These are phyloP conservation scores for Dendrolimus houi DNA, from an alignment of 2,888 invertebrate genomes.

Conservation along the genomic window DNA sequence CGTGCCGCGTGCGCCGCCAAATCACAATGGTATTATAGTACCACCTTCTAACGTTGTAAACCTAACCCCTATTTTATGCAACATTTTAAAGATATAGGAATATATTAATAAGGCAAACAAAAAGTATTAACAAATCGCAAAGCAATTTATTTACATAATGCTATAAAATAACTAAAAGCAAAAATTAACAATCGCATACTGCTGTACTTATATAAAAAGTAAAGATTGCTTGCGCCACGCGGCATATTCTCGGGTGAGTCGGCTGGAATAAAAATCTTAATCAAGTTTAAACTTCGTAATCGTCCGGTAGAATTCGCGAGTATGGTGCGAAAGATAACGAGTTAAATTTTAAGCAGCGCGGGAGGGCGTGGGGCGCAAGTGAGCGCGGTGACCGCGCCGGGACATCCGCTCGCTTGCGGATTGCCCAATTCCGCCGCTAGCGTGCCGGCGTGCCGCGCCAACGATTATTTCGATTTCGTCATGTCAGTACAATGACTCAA, in stretches of 20 bases:
- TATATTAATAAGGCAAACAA: not conserved
- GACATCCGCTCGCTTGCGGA: constrained; percentile 51
- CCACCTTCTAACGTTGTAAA: too few species aligned
- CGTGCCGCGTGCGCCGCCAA: too few species aligned
- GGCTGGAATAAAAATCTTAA: constrained; percentile 42
- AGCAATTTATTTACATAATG: constrained; percentile 7
- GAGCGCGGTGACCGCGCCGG: constrained; percentile 24
- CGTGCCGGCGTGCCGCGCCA: constrained; percentile 33
- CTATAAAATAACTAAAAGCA: constrained; percentile 2
- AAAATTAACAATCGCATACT: constrained; percentile 14
- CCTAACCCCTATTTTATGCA: too few species aligned
- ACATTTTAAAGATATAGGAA: not conserved
- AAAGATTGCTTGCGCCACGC: too few species aligned
- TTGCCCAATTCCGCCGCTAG: constrained; percentile 58
- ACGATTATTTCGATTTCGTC: constrained; percentile 56
- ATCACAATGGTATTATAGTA: too few species aligned
- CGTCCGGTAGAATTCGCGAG: constrained; percentile 38
- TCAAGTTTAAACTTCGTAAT: constrained; percentile 32
- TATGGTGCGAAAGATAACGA: constrained; percentile 38
- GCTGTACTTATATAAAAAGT: constrained; percentile 1
- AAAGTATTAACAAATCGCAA: constrained; percentile 8
- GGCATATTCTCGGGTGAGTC: not conserved
- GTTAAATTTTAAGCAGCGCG: constrained; percentile 36
- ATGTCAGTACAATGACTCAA: constrained; percentile 52
- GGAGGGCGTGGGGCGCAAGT: constrained; percentile 17